A percentile compares a stretch with the other conserved stretches of the same genome.
Evolutionary conservation across 2,888 invertebrate genomes (phyloP).

Genomic region (Calameuta filiformis): DNA sequence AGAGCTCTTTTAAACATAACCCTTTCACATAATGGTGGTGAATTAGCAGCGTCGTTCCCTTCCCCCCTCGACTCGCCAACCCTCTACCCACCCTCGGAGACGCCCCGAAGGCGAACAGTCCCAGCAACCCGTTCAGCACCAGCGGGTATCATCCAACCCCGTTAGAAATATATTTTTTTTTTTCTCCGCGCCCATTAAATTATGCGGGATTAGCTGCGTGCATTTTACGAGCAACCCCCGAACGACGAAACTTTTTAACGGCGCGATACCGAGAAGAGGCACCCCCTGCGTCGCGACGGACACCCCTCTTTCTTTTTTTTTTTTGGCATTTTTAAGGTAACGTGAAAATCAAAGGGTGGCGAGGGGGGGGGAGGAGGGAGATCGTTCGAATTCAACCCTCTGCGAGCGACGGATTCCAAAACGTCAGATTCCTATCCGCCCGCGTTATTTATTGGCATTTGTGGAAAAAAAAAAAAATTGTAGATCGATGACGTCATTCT

Average conservation of each 20-base stretch:
- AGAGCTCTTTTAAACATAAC: constrained; percentile 39
- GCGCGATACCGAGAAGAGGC: constrained; percentile 26
- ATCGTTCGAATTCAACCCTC: too few relatives aligned
- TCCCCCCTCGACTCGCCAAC: too few relatives aligned
- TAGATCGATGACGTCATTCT: too few relatives aligned
- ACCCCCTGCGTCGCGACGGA: too few relatives aligned
- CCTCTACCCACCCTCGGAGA: constrained; percentile 17
- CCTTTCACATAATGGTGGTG: constrained; percentile 46
- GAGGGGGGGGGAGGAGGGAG: too few relatives aligned
- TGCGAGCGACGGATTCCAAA: too few relatives aligned
- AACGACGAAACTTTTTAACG: constrained; percentile 49
- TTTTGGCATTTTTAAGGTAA: too few relatives aligned
- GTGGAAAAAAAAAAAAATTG: too few relatives aligned
- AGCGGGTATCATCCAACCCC: constrained; percentile 5
- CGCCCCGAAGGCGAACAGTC: constrained; percentile 19
- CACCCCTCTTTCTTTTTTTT: too few relatives aligned
- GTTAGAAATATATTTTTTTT: constrained; percentile 19
- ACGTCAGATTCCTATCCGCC: too few relatives aligned
- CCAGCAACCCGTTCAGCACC: constrained; percentile 7
- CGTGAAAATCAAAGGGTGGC: too few relatives aligned
- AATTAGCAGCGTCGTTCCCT: constrained; percentile 43
- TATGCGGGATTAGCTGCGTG: constrained; percentile 47
- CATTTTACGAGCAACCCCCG: constrained; percentile 45
- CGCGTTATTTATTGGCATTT: too few relatives aligned
- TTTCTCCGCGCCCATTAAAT: constrained; percentile 44